Evolutionary conservation across 2,888 invertebrate genomes (phyloP).

Genomic region (Latheticus oryzae): DNA sequence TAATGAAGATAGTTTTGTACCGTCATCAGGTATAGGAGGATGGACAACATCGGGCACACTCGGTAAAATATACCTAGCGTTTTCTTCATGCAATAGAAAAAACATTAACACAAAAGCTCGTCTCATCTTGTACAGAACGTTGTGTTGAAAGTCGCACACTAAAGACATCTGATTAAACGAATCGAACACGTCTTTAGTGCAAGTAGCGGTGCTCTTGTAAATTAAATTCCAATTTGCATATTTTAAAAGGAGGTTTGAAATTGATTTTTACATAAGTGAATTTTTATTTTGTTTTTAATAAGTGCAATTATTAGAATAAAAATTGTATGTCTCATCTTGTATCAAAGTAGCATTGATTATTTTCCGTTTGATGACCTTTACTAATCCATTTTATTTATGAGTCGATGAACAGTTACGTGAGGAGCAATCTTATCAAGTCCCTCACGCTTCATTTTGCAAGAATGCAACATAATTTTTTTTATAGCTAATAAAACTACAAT

Average conservation of each 20-base stretch:
- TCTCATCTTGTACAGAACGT: conserved; percentile 32
- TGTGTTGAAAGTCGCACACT: conserved; percentile 25
- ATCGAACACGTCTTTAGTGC: conserved; percentile 6
- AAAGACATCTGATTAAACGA: conserved; percentile 15
- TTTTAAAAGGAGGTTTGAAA: conserved; percentile 4
- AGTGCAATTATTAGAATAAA: too few relatives aligned
- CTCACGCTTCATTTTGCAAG: conserved; percentile 12
- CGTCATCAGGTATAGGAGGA: conserved; percentile 66
- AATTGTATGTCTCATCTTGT: too few relatives aligned
- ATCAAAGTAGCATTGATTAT: too few relatives aligned
- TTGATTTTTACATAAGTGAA: too few relatives aligned
- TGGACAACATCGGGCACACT: conserved; percentile 65
- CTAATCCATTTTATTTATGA: background rate
- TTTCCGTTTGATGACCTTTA: conserved; percentile 37
- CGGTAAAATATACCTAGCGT: conserved; percentile 58
- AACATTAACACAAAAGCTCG: conserved; percentile 18
- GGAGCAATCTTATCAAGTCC: conserved; percentile 17
- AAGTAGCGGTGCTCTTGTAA: conserved; percentile 37
- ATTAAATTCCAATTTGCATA: conserved; percentile 28
- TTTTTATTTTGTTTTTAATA: conserved; percentile 9
- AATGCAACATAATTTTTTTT: too few relatives aligned
- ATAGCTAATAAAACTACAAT: too few relatives aligned
- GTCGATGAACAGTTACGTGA: conserved; percentile 28
- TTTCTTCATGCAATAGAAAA: conserved; percentile 12
- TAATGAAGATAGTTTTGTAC: conserved; percentile 47